Evolutionary conservation across 1,140 invertebrate species (phyloP), one percentile per base, ranked within the genome.

Genomic region (Drosophila pandora): DNA sequence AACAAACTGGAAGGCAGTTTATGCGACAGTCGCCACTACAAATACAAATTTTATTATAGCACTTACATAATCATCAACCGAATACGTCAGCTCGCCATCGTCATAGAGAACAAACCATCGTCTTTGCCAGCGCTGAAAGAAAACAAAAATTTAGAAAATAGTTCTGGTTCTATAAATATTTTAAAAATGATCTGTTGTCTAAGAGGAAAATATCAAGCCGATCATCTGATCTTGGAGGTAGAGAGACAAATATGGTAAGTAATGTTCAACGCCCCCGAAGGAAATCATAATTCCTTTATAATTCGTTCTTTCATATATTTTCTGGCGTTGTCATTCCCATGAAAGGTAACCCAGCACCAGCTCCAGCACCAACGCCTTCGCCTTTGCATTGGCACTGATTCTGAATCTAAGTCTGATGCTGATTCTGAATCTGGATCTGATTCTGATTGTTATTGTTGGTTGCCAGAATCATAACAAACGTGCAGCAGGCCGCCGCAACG

Each of bases 81-180:
- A 98, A 92, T 98, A 99, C 47, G 97, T 98, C 10, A 99, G 94
- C 92, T 99, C 98, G 34, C 98, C 98, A 92, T 99, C 97, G 93
- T 99, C 97, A 93, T 98, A 99, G 6, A 99, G 94, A n/a, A 98
- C 96, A 93, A 99, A 99, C 96, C 97, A 99, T 90, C 98, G 93
- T 90, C 98, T 93, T 92, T 99, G 98, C 98, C 98, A 99, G 94
- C 98, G 94, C 97, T 99, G 94, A 96, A 90, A 93, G 92, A 61
- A 82, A 92, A 52, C 83, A 45, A 64, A 76, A n/a, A 0, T 21
- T 23, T 1, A 43, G 43, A 2, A 21, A 43, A 43, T 43, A 84
- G 1, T 22, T 37, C 8, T 43, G 82, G 1, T 22, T 37, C 8
- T 47, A 47, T 22, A 21, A 21, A 22, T 45, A 17, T 22, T 8